Conservation (phyloP, 2,113 vertebrate genomes). For the Diadophis punctatus region DNA sequence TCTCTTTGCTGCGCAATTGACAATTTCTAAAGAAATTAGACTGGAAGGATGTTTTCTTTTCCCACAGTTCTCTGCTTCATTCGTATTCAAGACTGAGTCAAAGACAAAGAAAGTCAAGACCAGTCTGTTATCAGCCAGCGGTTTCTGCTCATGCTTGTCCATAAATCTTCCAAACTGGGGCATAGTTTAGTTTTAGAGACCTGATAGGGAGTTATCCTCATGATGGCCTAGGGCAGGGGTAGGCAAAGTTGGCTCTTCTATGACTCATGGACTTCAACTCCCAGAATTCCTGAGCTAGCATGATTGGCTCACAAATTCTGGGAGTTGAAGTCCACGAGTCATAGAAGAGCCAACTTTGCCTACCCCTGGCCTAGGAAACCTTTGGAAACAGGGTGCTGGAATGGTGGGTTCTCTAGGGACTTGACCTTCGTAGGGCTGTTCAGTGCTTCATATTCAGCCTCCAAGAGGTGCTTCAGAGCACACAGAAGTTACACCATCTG, state of each 20-base stretch:
- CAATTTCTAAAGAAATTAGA: constrained; percentile 4
- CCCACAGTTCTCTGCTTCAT: neutral
- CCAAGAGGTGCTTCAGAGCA: neutral
- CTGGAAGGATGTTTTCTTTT: neutral
- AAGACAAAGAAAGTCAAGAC: neutral
- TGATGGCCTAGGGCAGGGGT: neutral
- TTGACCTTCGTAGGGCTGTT: neutral
- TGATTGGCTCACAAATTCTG: too few relatives aligned
- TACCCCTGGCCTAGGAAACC: neutral
- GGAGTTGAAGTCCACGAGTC: too few relatives aligned
- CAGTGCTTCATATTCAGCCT: neutral
- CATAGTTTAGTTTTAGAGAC: neutral
- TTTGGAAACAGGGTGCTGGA: neutral
- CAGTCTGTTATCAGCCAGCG: accelerated
- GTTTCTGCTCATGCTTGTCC: neutral
- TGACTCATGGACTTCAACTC: too few relatives aligned
- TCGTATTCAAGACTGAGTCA: accelerated
- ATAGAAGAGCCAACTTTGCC: too few relatives aligned
- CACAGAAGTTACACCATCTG: neutral
- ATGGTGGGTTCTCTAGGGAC: neutral
- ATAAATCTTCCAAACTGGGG: neutral
- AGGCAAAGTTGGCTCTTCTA: too few relatives aligned
- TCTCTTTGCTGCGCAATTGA: neutral
- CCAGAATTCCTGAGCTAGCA: too few relatives aligned
- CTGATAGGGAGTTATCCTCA: too few relatives aligned